Conservation (phyloP, 2,797 vertebrate species). For the Oryzias dopingdopingensis region DNA sequence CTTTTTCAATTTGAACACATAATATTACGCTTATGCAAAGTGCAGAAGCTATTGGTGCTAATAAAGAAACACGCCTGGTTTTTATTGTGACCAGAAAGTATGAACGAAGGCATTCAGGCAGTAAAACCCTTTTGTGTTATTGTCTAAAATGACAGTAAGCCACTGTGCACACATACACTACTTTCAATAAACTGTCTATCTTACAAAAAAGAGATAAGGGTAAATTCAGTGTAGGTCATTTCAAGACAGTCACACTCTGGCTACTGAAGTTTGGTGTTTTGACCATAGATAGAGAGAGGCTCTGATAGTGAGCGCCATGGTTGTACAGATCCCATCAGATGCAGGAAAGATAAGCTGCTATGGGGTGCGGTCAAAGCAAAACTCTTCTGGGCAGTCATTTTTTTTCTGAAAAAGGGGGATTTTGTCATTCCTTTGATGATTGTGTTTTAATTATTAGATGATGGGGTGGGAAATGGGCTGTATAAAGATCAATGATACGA, state of each 20-base stretch:
- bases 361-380: slow-evolving; percentile 40
- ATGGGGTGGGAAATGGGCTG: slow-evolving; percentile 47
- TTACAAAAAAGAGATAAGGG: slow-evolving; percentile 1
- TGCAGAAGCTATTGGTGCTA: too few relatives aligned
- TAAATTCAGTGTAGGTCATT: slow-evolving; percentile 16
- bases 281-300: slow-evolving; percentile 55
- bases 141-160: neutral
- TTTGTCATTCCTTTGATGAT: slow-evolving; percentile 52
- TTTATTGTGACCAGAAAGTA: neutral
- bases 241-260: slow-evolving; percentile 35
- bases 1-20: too few relatives aligned
- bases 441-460: slow-evolving; percentile 55
- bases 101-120: neutral
- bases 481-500: slow-evolving; percentile 41
- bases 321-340: slow-evolving; percentile 60
- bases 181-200: neutral
- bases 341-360: slow-evolving; percentile 57
- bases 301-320: slow-evolving; percentile 59
- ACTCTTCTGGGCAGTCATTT: slow-evolving; percentile 48
- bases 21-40: too few relatives aligned
- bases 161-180: neutral
- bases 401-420: slow-evolving; percentile 35
- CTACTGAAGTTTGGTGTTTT: slow-evolving; percentile 50
- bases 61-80: too few relatives aligned
- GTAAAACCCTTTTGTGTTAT: neutral